A percentile compares a stretch with the other conserved stretches of the same genome.
Evolutionary conservation across 2,888 invertebrate genomes (phyloP).

Genomic region (Siphlonurus alternatus): DNA sequence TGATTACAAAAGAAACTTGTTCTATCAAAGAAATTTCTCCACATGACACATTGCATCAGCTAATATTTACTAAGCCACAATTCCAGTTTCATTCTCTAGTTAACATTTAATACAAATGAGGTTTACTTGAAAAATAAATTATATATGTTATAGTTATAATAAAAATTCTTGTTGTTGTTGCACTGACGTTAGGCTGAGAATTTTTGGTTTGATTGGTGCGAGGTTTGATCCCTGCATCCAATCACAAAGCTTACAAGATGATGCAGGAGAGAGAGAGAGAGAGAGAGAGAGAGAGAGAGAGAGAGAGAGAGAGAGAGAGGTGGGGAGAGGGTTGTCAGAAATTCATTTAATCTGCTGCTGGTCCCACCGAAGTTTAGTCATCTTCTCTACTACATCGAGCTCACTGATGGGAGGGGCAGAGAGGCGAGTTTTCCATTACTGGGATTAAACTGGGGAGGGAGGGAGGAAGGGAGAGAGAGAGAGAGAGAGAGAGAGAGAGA

Average conservation of each 20-base stretch:
- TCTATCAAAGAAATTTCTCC: too few relatives aligned
- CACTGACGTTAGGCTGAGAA: too few relatives aligned
- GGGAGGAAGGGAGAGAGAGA: conserved; percentile 9
- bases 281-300: too few relatives aligned
- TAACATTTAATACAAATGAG: too few relatives aligned
- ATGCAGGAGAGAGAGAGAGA: conserved; percentile 16
- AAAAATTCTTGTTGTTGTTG: too few relatives aligned
- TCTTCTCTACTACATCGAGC: background rate
- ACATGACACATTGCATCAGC: too few relatives aligned
- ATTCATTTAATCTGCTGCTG: conserved; percentile 14
- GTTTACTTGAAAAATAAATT: too few relatives aligned
- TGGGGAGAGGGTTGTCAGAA: conserved; percentile 13
- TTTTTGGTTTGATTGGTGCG: background rate
- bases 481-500: conserved; percentile 8
- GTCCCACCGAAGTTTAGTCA: background rate
- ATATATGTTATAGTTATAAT: too few relatives aligned
- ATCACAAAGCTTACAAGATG: conserved; percentile 19
- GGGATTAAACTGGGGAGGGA: background rate
- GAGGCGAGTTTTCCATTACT: background rate
- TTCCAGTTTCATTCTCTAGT: too few relatives aligned
- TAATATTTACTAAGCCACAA: too few relatives aligned
- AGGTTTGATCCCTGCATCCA: conserved; percentile 18
- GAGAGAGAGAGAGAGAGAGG: conserved; percentile 14
- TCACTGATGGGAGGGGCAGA: background rate
- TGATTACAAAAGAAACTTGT: too few relatives aligned